Evolutionary conservation across 92 coral and sea anemone genomes (phyloP).

Genomic region (Zoanthus sociatus): DNA sequence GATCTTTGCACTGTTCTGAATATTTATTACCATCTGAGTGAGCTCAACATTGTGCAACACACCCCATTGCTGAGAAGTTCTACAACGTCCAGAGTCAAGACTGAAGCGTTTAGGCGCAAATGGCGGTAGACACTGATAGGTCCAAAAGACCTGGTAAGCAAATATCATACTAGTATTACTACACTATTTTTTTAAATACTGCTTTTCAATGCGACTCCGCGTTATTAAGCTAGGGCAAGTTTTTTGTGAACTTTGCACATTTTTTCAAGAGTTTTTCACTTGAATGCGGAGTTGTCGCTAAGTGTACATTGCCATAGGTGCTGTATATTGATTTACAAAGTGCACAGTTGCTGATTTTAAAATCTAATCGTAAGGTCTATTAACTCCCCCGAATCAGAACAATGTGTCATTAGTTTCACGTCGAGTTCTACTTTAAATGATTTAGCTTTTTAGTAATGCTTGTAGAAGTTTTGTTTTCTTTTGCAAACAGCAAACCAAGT

Average conservation of each 20-base stretch:
- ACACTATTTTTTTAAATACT: background rate
- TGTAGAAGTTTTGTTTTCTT: too few relatives aligned
- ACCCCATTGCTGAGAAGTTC: background rate
- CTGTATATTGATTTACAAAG: background rate
- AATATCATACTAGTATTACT: too few relatives aligned
- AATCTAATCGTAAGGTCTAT: too few relatives aligned
- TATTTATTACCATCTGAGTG: conserved; percentile 13
- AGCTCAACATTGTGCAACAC: background rate
- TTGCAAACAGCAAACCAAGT: too few relatives aligned
- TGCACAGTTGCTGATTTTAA: background rate
- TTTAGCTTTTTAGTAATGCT: too few relatives aligned
- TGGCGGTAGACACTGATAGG: conserved; percentile 40
- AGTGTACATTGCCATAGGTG: background rate
- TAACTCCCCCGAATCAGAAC: too few relatives aligned
- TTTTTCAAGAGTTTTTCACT: background rate
- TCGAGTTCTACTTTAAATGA: too few relatives aligned
- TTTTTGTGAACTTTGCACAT: background rate
- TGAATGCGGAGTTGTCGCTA: background rate
- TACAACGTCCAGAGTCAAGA: background rate
- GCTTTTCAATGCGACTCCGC: background rate
- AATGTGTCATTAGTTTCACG: too few relatives aligned
- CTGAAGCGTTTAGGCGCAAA: background rate
- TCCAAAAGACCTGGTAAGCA: conserved; percentile 33
- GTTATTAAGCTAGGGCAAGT: background rate
- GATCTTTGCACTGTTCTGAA: background rate